These are phyloP conservation scores for Turnix velox DNA, from an alignment of 2,113 vertebrate genomes.

Conservation along the genomic window DNA sequence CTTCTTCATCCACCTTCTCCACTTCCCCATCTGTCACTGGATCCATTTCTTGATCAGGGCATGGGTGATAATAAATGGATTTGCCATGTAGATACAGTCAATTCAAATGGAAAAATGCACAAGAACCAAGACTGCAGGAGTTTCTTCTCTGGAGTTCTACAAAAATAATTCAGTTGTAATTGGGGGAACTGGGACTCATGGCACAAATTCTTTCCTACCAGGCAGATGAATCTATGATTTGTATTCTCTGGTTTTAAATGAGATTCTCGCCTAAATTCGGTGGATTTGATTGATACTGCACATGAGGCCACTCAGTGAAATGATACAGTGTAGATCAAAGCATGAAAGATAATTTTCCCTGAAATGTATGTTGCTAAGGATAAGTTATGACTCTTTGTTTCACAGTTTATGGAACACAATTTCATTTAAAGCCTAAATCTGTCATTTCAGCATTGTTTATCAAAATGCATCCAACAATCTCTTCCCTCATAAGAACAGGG, in stretches of 20 bases:
- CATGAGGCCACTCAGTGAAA: constrained; percentile 70
- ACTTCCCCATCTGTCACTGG: neutral
- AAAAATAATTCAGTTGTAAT: constrained; percentile 58
- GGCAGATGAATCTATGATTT: constrained; percentile 67
- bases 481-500: constrained; percentile 40
- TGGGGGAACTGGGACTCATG: constrained; percentile 40
- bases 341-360: constrained; percentile 71
- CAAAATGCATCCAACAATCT: constrained; percentile 48
- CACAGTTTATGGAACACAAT: constrained; percentile 77
- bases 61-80: neutral
- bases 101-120: neutral
- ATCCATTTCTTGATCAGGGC: neutral
- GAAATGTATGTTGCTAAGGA: constrained; percentile 61
- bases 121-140: neutral
- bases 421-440: constrained; percentile 76
- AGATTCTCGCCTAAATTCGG: constrained; percentile 62
- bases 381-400: constrained; percentile 79
- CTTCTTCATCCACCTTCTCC: neutral
- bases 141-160: constrained; percentile 21
- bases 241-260: constrained; percentile 67
- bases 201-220: constrained; percentile 54
- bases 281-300: constrained; percentile 71
- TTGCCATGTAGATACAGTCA: neutral
- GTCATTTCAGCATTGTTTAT: constrained; percentile 78
- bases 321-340: constrained; percentile 75